Percentiles rank a stretch among this genome's conserved stretches.
Conservation (phyloP, 1,140 invertebrate genomes). For the Papilio glaucus region DNA sequence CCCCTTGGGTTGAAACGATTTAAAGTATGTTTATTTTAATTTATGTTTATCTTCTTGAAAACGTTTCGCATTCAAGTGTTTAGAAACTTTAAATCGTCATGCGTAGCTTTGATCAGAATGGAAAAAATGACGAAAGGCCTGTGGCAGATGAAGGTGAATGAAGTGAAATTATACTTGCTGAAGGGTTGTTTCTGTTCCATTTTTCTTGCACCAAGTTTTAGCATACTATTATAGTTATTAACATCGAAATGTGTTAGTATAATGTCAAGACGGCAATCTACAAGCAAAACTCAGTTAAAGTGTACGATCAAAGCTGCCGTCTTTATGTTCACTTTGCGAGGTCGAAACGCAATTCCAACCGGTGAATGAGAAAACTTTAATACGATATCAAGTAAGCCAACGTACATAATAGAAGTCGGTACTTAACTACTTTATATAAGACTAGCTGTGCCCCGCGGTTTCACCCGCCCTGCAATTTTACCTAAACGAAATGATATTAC, state of each 20-base stretch:
- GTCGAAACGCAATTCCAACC: neutral
- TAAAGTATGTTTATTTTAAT: no score
- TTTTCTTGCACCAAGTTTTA: neutral
- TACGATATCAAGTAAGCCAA: neutral
- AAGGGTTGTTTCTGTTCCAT: no score
- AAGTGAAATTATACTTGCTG: no score
- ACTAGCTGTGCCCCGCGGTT: no score
- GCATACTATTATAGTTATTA: neutral
- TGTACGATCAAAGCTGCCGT: neutral
- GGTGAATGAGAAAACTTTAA: conserved; percentile 8
- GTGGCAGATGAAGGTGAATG: no score
- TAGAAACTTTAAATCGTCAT: no score
- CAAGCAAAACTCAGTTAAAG: conserved; percentile 17
- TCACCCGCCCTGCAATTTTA: no score
- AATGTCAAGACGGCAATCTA: neutral
- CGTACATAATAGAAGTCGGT: neutral
- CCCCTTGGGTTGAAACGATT: neutral
- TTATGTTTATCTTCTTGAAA: no score
- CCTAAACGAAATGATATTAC: no score
- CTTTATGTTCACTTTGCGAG: conserved; percentile 9
- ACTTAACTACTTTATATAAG: neutral
- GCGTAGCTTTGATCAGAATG: no score
- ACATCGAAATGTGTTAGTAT: neutral
- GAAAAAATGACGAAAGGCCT: no score
- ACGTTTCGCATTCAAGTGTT: no score